phyloP scores from a whole-genome alignment of 2,797 vertebrate species.

The Acropternis orthonyx region DNA sequence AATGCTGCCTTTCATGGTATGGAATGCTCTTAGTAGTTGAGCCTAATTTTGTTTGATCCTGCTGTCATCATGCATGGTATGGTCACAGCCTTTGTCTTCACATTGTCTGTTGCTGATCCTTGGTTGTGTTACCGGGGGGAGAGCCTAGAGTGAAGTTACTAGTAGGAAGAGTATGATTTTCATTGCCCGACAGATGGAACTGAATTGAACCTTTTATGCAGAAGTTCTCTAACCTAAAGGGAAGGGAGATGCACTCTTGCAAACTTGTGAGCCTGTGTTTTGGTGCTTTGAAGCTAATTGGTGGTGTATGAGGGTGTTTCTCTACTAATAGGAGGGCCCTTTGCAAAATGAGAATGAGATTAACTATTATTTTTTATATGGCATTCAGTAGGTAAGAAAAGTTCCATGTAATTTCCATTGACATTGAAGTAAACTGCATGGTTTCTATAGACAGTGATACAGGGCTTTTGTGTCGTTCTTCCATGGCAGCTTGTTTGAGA shows the following conservation, averaged over 20 bases:
- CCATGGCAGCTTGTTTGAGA: neutral
- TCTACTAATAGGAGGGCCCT: neutral
- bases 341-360: neutral
- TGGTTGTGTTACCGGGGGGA: neutral
- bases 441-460: neutral
- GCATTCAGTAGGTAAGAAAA: neutral
- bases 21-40: neutral
- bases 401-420: neutral
- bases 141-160: neutral
- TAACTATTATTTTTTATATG: neutral
- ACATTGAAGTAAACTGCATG: rapidly evolving
- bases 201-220: neutral
- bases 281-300: neutral
- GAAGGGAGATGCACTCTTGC: neutral
- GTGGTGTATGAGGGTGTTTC: neutral
- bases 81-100: neutral
- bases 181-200: neutral
- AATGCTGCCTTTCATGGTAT: neutral
- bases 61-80: neutral
- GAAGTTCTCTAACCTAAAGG: neutral
- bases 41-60: neutral
- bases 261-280: neutral
- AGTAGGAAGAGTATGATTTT: neutral
- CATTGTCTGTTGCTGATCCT: rapidly evolving
- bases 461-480: neutral